Evolutionary conservation across 1,140 invertebrate species (phyloP).

Genomic region (Cherax destructor): DNA sequence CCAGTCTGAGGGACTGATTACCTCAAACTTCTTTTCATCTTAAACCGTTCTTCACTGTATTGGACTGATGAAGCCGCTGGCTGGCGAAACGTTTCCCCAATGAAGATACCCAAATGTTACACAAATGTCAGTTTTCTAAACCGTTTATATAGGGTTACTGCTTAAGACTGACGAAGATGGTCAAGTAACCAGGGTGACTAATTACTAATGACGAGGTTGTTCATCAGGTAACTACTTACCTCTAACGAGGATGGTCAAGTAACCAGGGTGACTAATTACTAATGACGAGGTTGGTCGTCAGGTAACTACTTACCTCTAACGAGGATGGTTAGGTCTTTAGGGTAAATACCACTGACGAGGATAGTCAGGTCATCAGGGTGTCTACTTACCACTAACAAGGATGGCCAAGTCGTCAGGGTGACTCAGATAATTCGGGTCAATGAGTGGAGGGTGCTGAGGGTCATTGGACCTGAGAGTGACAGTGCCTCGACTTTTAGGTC

Average conservation of each 20-base stretch:
- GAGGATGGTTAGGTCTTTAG: too few species aligned
- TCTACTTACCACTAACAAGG: slow-evolving; percentile 71
- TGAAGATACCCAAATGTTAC: too few species aligned
- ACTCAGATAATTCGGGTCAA: slow-evolving; percentile 78
- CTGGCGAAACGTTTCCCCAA: too few species aligned
- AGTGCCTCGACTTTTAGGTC: slow-evolving; percentile 75
- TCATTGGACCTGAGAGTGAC: slow-evolving; percentile 74
- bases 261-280: slow-evolving; percentile 71
- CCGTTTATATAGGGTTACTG: background rate
- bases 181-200: slow-evolving; percentile 73
- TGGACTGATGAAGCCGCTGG: too few species aligned
- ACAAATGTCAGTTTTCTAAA: too few species aligned
- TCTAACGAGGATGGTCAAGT: slow-evolving; percentile 72
- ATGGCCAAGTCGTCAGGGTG: slow-evolving; percentile 73
- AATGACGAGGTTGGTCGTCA: too few species aligned
- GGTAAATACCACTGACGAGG: too few species aligned
- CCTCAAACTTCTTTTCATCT: too few species aligned
- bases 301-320: too few species aligned
- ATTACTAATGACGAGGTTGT: too few species aligned
- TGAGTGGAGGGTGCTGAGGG: slow-evolving; percentile 77
- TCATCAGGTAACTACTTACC: slow-evolving; percentile 38
- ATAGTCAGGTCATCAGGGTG: background rate
- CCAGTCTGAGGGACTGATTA: too few species aligned
- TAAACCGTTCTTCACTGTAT: too few species aligned
- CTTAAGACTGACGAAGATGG: slow-evolving; percentile 70